phyloP scores from a whole-genome alignment of 2,797 vertebrate species.

The Hypotaenidia philippensis region DNA sequence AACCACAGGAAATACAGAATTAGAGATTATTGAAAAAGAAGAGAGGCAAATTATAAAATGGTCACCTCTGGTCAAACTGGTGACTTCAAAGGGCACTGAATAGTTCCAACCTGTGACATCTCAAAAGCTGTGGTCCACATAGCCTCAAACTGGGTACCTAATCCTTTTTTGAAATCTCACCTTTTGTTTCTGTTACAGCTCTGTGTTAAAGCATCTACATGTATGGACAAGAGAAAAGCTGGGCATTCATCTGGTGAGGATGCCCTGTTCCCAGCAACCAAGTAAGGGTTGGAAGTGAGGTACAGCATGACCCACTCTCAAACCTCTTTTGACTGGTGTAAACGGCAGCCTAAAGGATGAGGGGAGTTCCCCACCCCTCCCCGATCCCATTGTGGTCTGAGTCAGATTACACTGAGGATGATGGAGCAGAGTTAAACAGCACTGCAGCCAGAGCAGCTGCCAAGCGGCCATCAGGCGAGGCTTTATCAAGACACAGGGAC shows the following conservation, averaged over 20 bases:
- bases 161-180: background rate
- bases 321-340: background rate
- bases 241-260: background rate
- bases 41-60: background rate
- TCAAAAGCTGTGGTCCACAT: background rate
- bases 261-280: background rate
- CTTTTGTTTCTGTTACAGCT: background rate
- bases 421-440: background rate
- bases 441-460: background rate
- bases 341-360: background rate
- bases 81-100: background rate
- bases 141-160: background rate
- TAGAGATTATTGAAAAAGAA: background rate
- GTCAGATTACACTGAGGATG: background rate
- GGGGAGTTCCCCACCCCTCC: rapidly evolving
- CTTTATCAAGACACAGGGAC: background rate
- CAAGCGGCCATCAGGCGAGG: background rate
- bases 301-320: background rate
- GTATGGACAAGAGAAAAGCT: background rate
- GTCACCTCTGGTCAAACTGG: background rate
- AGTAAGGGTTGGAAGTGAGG: background rate
- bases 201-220: background rate
- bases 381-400: background rate
- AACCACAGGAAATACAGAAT: background rate
- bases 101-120: background rate